A percentile compares a stretch with the other conserved stretches of the same genome.
phyloP scores from a whole-genome alignment of 2,113 vertebrate species.

The Coptodon rendalli region DNA sequence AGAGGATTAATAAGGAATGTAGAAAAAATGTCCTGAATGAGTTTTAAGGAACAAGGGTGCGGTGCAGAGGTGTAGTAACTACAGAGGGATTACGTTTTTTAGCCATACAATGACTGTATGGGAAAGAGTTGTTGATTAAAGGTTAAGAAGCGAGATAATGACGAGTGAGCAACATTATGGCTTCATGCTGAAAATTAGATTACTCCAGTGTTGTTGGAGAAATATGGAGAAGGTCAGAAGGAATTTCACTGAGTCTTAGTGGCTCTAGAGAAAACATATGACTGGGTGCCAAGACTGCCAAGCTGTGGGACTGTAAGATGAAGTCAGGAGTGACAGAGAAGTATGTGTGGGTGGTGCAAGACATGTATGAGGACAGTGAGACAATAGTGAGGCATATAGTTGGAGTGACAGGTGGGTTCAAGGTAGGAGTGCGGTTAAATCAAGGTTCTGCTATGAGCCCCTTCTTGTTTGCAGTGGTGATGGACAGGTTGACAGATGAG shows the following conservation, averaged over 20 bases:
- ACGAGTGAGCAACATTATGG: neutral
- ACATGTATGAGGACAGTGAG: neutral
- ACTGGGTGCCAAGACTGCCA: neutral
- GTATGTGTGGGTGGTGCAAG: neutral
- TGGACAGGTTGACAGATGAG: neutral
- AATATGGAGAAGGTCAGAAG: neutral
- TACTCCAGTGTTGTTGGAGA: neutral
- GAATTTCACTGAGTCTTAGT: neutral
- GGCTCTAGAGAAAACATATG: neutral
- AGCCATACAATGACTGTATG: neutral
- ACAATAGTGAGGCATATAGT: neutral
- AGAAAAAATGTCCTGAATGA: too few relatives aligned
- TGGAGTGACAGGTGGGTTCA: neutral
- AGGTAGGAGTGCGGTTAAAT: neutral
- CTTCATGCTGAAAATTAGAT: neutral
- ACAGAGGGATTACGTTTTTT: neutral
- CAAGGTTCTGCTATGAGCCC: neutral
- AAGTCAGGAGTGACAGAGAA: neutral
- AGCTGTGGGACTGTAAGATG: neutral
- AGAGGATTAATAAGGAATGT: too few relatives aligned
- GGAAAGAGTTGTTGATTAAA: neutral
- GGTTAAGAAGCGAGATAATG: neutral
- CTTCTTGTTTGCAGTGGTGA: neutral
- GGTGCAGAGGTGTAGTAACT: neutral
- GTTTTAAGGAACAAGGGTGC: too few relatives aligned